These are phyloP conservation scores for Nannoperca obscura DNA, from an alignment of 2,797 vertebrate species.

Conservation along the genomic window DNA sequence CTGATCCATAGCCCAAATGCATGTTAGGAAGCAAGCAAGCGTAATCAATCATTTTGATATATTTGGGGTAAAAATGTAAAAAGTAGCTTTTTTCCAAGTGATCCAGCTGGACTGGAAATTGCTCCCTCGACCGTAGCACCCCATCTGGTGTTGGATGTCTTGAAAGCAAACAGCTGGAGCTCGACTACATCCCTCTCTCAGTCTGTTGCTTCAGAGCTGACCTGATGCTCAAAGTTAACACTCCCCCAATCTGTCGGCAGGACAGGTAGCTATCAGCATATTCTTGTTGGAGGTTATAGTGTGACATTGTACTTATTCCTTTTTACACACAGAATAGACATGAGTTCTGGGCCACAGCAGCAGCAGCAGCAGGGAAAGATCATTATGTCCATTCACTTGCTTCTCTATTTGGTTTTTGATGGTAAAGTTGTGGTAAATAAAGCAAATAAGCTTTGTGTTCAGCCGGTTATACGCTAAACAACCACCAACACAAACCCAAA, in stretches of 20 bases:
- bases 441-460: background rate
- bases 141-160: conserved; percentile 53
- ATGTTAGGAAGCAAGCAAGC: background rate
- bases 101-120: conserved; percentile 30
- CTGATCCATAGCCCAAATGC: background rate
- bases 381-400: background rate
- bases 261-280: conserved; percentile 44
- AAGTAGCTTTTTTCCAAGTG: background rate
- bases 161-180: conserved; percentile 55
- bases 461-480: background rate
- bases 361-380: background rate
- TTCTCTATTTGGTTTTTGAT: conserved; percentile 1
- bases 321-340: background rate
- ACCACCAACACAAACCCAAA: conserved; percentile 9
- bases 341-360: background rate
- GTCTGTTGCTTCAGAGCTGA: conserved; percentile 52
- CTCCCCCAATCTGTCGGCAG: conserved; percentile 45
- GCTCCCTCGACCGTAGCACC: conserved; percentile 6
- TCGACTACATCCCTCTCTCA: conserved; percentile 27
- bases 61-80: background rate
- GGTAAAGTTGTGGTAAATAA: background rate
- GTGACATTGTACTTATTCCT: background rate
- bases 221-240: conserved; percentile 58
- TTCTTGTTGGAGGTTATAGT: conserved; percentile 10
- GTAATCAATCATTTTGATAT: conserved; percentile 19